These are phyloP conservation scores for Harpalus rubripes DNA, from an alignment of 2,888 invertebrate species.

Conservation along the genomic window DNA sequence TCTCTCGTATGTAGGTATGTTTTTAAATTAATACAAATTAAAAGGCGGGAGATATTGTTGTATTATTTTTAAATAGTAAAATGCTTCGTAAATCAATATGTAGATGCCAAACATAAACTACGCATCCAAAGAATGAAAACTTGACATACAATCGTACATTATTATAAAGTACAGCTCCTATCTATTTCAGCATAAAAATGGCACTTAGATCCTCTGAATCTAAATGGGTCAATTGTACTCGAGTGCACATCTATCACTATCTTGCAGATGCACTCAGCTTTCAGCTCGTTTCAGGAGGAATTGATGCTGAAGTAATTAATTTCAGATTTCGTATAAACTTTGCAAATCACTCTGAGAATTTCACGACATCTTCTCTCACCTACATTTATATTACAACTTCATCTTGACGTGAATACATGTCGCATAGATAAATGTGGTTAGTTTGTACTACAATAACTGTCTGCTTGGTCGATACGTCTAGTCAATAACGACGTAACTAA, in stretches of 20 bases:
- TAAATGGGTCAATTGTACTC: neutral
- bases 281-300: neutral
- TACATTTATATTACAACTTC: neutral
- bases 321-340: neutral
- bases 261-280: neutral
- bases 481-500: neutral
- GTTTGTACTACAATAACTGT: neutral
- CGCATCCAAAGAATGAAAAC: too few species aligned
- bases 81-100: too few species aligned
- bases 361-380: neutral
- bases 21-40: too few species aligned
- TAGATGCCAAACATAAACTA: too few species aligned
- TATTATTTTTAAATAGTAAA: too few species aligned
- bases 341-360: neutral
- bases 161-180: too few species aligned
- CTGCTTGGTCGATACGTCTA: neutral
- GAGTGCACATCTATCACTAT: neutral
- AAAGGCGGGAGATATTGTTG: too few species aligned
- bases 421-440: neutral
- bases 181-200: too few species aligned
- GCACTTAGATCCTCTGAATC: too few species aligned
- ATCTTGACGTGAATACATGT: neutral
- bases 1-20: too few species aligned
- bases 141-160: too few species aligned
- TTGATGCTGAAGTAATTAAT: neutral